Evolutionary conservation across 2,113 vertebrate species (phyloP), one percentile per base, ranked within the genome.

Genomic region (Atlantisia rogersi): DNA sequence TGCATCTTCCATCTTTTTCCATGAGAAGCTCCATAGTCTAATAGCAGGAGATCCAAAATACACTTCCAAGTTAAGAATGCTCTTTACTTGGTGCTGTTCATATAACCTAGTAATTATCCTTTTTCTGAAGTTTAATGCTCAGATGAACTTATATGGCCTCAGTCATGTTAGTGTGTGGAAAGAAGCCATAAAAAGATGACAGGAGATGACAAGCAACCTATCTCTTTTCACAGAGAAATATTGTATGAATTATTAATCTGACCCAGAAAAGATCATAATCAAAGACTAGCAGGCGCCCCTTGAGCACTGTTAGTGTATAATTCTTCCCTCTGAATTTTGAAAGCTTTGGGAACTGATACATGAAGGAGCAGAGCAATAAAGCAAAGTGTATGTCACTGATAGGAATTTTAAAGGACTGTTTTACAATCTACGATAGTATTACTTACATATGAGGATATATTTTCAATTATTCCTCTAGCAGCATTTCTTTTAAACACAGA

Each of bases 201-300:
- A 88, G 82, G 39, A 86, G 60, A 84, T 82, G 91, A 90, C 94
- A 96, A 58, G 63, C 73, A 63, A 65, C 85, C 35, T 68, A 88
- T 55, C 85, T 90, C 40, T 74, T 96, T 93, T 95, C 89, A 91
- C n/a, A 81, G 79, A 71, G 62, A 93, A 95, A 95, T 89, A 92
- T 20, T 44, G 22, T 26, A 96, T 98, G 91, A 96, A 97, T 97
- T 97, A 97, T 97, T 97, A 96, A 97, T 89, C 64, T 96, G 97
- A 96, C 97, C 97, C 92, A 97, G 95, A 97, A 97, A 97, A 96
- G 42, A 97, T 92, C 81, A 81, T 82, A 92, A 96, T 97, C 96
- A 97, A 97, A 95, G 92, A 86, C 81, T 95, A 81, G 78, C 52
- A 81, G 52, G 70, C 86, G 69, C 20, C 94, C 73, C 87, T 35